Percentiles rank a stretch among this genome's conserved stretches.
Evolutionary conservation across 1,140 invertebrate species (phyloP).

Genomic region (Drosophila lini): DNA sequence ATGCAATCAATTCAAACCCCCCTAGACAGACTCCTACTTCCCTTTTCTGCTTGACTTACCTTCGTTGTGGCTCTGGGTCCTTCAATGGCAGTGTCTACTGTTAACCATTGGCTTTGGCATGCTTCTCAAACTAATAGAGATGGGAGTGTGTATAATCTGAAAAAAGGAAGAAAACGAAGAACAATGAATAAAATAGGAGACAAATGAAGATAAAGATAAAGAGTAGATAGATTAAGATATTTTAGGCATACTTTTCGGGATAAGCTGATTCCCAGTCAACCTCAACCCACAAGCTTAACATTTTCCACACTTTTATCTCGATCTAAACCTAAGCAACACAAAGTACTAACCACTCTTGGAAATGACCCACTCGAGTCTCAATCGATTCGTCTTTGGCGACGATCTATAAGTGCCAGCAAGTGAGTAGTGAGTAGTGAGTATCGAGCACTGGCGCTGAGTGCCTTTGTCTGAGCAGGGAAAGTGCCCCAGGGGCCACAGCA

Average conservation of each 20-base stretch:
- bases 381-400: constrained; percentile 24
- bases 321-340: not conserved
- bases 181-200: constrained; percentile 1
- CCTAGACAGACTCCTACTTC: not conserved
- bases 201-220: not conserved
- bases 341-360: not conserved
- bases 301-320: constrained; percentile 3
- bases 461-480: constrained; percentile 28
- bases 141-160: not conserved
- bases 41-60: constrained; percentile 19
- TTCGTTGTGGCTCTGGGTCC: constrained; percentile 21
- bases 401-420: constrained; percentile 12
- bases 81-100: constrained; percentile 26
- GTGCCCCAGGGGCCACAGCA: constrained; percentile 8
- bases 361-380: constrained; percentile 17
- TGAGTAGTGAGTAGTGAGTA: constrained; percentile 6
- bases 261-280: not conserved
- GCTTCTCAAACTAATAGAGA: not conserved
- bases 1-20: not conserved
- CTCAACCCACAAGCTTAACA: no score
- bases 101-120: constrained; percentile 18
- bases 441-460: constrained; percentile 5
- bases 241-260: constrained; percentile 19
- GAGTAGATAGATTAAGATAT: not conserved
- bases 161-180: not conserved